Base-by-base conservation (phyloP, 2,797 vertebrate species). In the Artibeus lituratus region DNA sequence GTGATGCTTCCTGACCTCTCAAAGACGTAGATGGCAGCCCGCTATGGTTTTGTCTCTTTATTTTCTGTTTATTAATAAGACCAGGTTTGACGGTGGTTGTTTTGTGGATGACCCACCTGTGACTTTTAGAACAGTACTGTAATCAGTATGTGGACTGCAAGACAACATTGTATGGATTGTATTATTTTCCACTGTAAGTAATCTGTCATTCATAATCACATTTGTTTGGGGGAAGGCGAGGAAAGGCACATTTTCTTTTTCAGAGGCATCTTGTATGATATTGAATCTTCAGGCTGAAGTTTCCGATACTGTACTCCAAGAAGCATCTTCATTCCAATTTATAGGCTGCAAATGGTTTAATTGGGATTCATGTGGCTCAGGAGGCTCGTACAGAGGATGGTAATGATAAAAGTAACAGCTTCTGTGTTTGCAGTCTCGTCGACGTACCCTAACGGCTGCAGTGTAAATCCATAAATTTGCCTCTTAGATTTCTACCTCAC, bases 311-410 rank as follows among this genome's bases (percentile, higher is more conserved):
- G 24, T 94, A 1, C 96, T 97, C 93, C 92, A 84, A 83, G 91
- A 95, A 96, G 37, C 96, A 55, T 98, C 98, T 97, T 97, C 97
- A 81, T 97, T 97, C 94, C 96, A 96, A 65, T 96, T 98, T 98
- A 77, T 86, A 96, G 97, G 88, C 89, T 98, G 94, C 96, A 97
- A 95, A 97, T 97, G 96, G 97, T 98, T 98, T 98, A 98, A 98
- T 97, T 98, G 91, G 98, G 96, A 98, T 98, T 98, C 98, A 98
- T 98, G 95, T 97, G 98, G 97, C 98, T 98, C 97, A 92, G 92
- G 97, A 98, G 98, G 97, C 97, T 95, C 87, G 42, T 97, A 91
- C 91, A 65, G 96, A 97, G 96, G 98, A 96, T 78, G 94, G 97
- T 96, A 97, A 98, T 90, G 96, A 94, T 97, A 94, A 85, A 97